phyloP scores from a whole-genome alignment of 2,113 vertebrate genomes.

The Mustela lutreola region DNA sequence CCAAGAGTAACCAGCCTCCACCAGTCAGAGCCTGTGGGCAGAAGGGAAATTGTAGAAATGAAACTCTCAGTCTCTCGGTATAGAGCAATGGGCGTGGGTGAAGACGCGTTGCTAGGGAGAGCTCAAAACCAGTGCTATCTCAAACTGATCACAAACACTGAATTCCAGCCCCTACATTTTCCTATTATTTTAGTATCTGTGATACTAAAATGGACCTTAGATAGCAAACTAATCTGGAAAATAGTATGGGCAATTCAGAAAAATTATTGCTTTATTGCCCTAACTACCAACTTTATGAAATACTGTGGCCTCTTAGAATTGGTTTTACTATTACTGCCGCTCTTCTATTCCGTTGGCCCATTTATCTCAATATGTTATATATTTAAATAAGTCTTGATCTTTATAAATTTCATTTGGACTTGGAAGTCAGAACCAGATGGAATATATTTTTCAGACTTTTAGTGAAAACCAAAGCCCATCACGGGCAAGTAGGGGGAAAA shows the following conservation, averaged over 20 bases:
- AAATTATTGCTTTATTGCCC: background rate
- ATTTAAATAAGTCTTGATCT: constrained; percentile 1
- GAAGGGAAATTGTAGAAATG: background rate
- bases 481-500: background rate
- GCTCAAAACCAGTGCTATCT: background rate
- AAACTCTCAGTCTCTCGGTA: background rate
- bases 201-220: background rate
- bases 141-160: background rate
- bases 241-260: background rate
- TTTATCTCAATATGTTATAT: constrained; percentile 2
- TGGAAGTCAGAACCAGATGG: background rate
- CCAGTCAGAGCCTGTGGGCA: background rate
- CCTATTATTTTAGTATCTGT: background rate
- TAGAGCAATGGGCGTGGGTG: background rate
- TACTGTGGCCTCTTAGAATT: constrained; percentile 13
- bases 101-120: background rate
- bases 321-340: background rate
- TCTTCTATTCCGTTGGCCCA: constrained; percentile 23
- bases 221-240: background rate
- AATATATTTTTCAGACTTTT: background rate
- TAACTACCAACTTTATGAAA: constrained; percentile 33
- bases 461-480: background rate
- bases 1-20: background rate
- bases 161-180: background rate
- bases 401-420: constrained; percentile 16